Percentiles rank a stretch among this genome's conserved stretches.
These are phyloP conservation scores for Taeniopygia guttata DNA, from an alignment of 2,797 vertebrate genomes.

Conservation along the genomic window DNA sequence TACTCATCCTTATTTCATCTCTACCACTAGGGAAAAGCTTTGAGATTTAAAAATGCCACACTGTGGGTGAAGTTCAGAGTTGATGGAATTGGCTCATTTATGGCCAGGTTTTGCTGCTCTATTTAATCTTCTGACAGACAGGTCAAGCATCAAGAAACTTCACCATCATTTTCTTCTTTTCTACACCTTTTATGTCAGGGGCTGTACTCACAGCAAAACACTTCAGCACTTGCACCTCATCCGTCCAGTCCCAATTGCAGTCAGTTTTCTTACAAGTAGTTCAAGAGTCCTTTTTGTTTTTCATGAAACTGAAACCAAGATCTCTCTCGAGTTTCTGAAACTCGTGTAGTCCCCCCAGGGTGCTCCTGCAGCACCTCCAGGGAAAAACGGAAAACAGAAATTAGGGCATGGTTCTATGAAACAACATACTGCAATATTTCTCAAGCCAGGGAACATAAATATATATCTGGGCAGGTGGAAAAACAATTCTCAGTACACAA, in stretches of 20 bases:
- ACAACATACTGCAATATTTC: neutral
- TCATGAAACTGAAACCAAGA: neutral
- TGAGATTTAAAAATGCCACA: neutral
- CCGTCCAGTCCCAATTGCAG: neutral
- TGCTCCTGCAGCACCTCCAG: neutral
- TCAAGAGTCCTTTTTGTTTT: neutral
- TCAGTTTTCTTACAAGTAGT: neutral
- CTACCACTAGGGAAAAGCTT: neutral
- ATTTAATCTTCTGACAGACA: neutral
- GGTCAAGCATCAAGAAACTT: neutral
- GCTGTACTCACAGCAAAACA: neutral
- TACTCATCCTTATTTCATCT: neutral
- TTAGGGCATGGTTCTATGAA: neutral
- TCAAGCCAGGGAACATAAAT: neutral
- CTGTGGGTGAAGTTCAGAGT: neutral
- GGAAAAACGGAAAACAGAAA: neutral
- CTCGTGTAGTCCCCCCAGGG: neutral
- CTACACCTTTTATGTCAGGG: neutral
- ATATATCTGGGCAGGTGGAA: neutral
- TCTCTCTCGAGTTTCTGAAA: neutral
- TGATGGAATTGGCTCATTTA: neutral
- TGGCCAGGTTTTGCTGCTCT: neutral
- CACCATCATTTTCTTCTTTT: neutral
- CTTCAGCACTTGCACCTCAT: neutral
- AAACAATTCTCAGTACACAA: neutral